Evolutionary conservation across 2,888 invertebrate species (phyloP).

Genomic region (Troides aeacus): DNA sequence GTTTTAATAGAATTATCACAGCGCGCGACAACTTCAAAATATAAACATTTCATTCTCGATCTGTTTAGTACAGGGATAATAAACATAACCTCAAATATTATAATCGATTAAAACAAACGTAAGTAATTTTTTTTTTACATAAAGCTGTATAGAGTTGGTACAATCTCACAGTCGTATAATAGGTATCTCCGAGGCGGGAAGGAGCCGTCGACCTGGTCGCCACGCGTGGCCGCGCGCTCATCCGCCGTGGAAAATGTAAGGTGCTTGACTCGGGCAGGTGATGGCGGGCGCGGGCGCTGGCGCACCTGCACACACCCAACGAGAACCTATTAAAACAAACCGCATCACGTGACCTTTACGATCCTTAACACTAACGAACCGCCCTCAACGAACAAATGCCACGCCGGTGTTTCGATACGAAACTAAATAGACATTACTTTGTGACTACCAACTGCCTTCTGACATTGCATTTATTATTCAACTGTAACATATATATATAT

Average conservation of each 20-base stretch:
- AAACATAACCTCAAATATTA: neutral
- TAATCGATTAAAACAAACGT: neutral
- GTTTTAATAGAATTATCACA: too few relatives aligned
- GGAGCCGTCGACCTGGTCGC: constrained; percentile 56
- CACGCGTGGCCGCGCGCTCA: constrained; percentile 64
- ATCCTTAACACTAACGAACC: constrained; percentile 20
- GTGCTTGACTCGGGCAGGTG: constrained; percentile 64
- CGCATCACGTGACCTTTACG: constrained; percentile 23
- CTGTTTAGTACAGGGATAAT: too few relatives aligned
- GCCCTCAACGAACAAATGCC: constrained; percentile 16
- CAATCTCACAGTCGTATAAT: constrained; percentile 8
- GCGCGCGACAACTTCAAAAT: too few relatives aligned
- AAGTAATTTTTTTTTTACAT: neutral
- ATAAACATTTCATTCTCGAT: too few relatives aligned
- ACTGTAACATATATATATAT: neutral
- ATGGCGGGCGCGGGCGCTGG: constrained; percentile 24
- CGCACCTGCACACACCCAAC: constrained; percentile 25
- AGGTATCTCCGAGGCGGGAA: constrained; percentile 33
- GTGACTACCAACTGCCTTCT: neutral
- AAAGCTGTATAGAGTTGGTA: neutral
- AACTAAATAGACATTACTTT: constrained; percentile 4
- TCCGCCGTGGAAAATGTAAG: constrained; percentile 61
- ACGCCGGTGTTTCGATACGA: neutral
- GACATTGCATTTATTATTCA: neutral
- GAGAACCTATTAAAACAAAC: constrained; percentile 17